Conservation (phyloP, 1,140 invertebrate genomes). For the Macrotrachela quadricornifera region DNA sequence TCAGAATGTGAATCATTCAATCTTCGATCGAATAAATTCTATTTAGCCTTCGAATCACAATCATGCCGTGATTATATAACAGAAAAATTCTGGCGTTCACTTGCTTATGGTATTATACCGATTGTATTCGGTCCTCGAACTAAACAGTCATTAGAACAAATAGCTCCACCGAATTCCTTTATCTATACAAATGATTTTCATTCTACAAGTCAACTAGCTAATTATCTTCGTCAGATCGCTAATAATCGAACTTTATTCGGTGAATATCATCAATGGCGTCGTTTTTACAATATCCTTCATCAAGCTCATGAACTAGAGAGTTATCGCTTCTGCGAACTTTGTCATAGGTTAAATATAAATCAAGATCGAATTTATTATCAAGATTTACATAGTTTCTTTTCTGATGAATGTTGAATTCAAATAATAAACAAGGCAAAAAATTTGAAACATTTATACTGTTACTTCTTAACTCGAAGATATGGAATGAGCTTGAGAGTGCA, state of each 20-base stretch:
- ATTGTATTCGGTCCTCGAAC: not conserved
- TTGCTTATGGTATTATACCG: not conserved
- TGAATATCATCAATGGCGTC: not conserved
- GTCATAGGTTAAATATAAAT: conserved; percentile 2
- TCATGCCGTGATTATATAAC: conserved; percentile 5
- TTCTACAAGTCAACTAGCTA: not conserved
- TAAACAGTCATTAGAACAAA: conserved; percentile 1
- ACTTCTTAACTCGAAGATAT: no score
- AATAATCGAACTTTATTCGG: not conserved
- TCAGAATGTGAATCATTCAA: not conserved
- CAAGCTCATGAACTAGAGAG: not conserved
- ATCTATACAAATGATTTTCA: conserved; percentile 5
- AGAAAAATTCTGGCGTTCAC: conserved; percentile 6
- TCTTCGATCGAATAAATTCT: not conserved
- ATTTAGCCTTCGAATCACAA: conserved; percentile 6
- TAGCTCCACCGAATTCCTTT: conserved; percentile 1
- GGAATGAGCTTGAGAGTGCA: no score
- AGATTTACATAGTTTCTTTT: not conserved
- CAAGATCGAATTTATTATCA: not conserved
- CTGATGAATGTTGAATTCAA: no score
- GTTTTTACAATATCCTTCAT: not conserved
- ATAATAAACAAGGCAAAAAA: no score
- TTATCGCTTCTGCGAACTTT: conserved; percentile 1
- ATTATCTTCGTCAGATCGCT: not conserved
- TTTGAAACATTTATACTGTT: no score